Base-by-base conservation (phyloP, 2,888 invertebrate species). In the Agrilus cyanescens region DNA sequence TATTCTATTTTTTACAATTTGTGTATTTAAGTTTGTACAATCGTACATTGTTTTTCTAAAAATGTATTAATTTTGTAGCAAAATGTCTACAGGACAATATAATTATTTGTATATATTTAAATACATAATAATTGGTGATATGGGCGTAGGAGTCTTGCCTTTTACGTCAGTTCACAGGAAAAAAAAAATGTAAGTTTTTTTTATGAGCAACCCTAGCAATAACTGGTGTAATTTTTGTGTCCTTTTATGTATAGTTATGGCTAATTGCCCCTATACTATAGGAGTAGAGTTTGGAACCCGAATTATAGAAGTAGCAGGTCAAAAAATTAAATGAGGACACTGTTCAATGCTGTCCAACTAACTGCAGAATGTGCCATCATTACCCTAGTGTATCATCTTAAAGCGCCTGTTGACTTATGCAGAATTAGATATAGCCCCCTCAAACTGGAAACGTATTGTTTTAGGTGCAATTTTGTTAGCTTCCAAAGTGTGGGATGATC, bases 31-130 rank as follows among this genome's bases (percentile, higher is more conserved):
- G 7, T n/a, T n/a, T n/a, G n/a, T n/a, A n/a, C n/a, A n/a, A 25
- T 25, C 10, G 10, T 25, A n/a, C n/a, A n/a, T n/a, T n/a, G n/a
- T n/a, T n/a, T n/a, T n/a, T n/a, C n/a, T 25, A 25, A 10, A 2
- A 4, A 25, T 25, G 8, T 10, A 25, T 10, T 25, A 37, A 37
- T 42, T 43, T 47, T 45, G 12, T n/a, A 44, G 47, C 18, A 35
- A 81, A 61, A 90, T 90, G 90, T 84, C 91, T 55, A 84, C 91
- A 53, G 95, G 94, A 63, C 97, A 97, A 44, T 98, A 97, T 68
- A 98, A 97, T 72, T 98, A 99, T 71, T 95, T 96, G 34, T 99
- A 98, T 67, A 99, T 99, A 66, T 99, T 99, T 71, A 99, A 99
- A 69, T 99, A 98, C 67, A 98, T 98, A 60, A 98, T 98, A 55